phyloP scores from a whole-genome alignment of 2,888 invertebrate species.

The Pardosa pseudoannulata region DNA sequence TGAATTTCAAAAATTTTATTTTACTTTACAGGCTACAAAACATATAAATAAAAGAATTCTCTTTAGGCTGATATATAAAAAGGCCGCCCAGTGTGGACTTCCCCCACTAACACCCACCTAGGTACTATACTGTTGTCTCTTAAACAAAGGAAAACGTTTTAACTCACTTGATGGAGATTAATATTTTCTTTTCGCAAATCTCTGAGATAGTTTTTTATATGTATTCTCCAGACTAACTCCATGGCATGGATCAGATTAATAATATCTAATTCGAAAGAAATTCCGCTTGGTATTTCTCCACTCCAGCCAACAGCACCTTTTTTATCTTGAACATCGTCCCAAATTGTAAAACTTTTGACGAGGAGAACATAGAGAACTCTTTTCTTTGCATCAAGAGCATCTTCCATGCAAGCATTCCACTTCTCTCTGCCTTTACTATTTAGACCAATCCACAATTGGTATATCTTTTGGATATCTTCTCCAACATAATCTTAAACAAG shows the following conservation, averaged over 20 bases:
- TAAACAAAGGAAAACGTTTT: too few species aligned
- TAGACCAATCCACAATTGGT: not conserved
- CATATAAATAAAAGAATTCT: too few species aligned
- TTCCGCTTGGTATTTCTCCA: not conserved
- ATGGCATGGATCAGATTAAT: not conserved
- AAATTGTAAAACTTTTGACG: not conserved
- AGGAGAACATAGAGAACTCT: not conserved
- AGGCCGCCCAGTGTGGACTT: too few species aligned
- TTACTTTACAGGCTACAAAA: too few species aligned
- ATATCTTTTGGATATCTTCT: not conserved
- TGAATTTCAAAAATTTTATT: too few species aligned
- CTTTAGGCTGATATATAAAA: too few species aligned
- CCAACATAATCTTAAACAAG: not conserved
- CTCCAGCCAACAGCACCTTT: not conserved
- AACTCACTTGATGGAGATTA: too few species aligned
- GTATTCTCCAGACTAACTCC: not conserved
- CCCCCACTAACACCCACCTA: too few species aligned
- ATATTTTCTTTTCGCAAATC: too few species aligned
- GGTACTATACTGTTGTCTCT: too few species aligned
- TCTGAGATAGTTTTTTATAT: not conserved
- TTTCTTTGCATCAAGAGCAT: not conserved
- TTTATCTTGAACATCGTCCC: not conserved
- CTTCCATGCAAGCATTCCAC: not conserved
- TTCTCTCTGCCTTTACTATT: not conserved
- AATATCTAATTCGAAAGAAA: not conserved